Evolutionary conservation across 2,888 invertebrate genomes (phyloP), one percentile per base, ranked within the genome.

Genomic region (Hirtodrosophila confusa): DNA sequence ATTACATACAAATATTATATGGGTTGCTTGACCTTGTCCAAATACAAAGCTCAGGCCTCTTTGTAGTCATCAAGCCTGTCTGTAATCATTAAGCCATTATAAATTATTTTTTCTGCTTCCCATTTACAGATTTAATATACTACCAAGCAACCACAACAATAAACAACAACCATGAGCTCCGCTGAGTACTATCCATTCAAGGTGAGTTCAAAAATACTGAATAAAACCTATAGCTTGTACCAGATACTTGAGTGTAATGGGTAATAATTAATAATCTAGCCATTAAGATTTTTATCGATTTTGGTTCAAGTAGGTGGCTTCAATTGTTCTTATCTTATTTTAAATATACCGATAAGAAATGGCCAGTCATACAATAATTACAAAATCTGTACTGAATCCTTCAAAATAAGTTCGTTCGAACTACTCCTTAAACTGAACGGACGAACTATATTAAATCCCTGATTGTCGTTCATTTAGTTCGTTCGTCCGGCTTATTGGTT

Each of bases 181-280:
- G 95, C 95, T 89, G 95, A 96, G 92, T 96, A 96, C 92, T 96
- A 96, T 92, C 96, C 96, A 89, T 96, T 96, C 94, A 96, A 96
- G 94, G 96, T 96, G 92, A 94, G 89, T 80, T 7, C 2, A 10
- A n/a, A 55, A 36, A 11, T 29, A 33, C n/a, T 33, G 27, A 10
- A 40, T 27, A 23, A 40, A 10, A 11, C 40, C 11, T 4, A 12
- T 12, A 47, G 12, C 57, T 41, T 36, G 0, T 36, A 35, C 5
- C 12, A n/a, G 33, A 50, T 64, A 50, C 5, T 27, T 27, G 27
- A 6, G 24, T 36, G 9, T 31, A 48, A 29, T 60, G 10, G 54
- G 24, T 35, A 61, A 65, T 70, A 31, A 68, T 54, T 49, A 55
- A 29, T 55, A 62, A 60, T 62, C 47, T 31, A 10, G 2, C 11